Evolutionary conservation across 2,888 invertebrate species (phyloP).

Genomic region (Spilarctia lutea): DNA sequence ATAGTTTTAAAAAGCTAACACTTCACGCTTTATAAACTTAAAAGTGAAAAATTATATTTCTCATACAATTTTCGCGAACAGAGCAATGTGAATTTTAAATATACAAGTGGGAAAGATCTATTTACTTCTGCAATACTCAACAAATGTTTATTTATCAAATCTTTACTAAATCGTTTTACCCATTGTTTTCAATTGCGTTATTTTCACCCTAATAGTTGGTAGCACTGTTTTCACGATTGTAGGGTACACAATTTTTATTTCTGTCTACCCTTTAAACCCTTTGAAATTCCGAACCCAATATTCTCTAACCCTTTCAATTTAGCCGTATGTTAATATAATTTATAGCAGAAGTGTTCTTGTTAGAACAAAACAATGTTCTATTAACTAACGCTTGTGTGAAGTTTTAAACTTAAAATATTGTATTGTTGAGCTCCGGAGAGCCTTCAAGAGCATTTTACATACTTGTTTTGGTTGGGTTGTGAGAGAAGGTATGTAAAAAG

Average conservation of each 20-base stretch:
- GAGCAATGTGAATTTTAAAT: neutral
- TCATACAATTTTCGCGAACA: too few relatives aligned
- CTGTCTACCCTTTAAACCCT: conserved; percentile 42
- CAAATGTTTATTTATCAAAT: neutral
- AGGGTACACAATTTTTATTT: conserved; percentile 50
- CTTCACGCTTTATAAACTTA: neutral
- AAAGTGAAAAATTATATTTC: neutral
- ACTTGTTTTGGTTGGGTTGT: conserved; percentile 53
- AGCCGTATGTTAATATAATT: conserved; percentile 51
- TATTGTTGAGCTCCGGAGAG: conserved; percentile 73
- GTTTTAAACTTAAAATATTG: conserved; percentile 69
- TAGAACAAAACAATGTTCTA: conserved; percentile 55
- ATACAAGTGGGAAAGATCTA: neutral
- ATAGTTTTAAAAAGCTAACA: neutral
- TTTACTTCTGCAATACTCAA: neutral
- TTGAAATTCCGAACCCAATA: conserved; percentile 48
- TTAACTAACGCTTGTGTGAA: conserved; percentile 62
- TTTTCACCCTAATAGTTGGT: conserved; percentile 53
- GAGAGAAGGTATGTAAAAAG: conserved; percentile 50
- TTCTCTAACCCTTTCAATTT: conserved; percentile 44
- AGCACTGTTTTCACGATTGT: conserved; percentile 59
- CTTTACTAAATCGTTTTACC: conserved; percentile 5
- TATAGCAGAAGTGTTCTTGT: conserved; percentile 57
- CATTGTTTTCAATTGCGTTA: conserved; percentile 58
- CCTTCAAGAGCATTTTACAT: conserved; percentile 71